Evolutionary conservation across 1,140 invertebrate genomes (phyloP).

Genomic region (Drosophila lacteicornis): DNA sequence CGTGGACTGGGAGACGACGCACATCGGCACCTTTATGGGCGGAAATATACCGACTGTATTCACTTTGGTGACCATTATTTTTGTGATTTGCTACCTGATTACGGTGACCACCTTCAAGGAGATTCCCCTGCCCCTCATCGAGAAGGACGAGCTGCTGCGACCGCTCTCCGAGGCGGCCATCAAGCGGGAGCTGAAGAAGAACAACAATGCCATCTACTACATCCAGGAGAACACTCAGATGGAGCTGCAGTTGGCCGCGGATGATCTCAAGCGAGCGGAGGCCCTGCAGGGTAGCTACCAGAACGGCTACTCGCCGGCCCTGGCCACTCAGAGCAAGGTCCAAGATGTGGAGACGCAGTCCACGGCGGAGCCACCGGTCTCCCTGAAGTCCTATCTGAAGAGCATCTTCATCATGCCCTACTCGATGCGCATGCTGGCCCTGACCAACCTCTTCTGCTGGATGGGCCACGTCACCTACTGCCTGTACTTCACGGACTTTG

Average conservation of each 20-base stretch:
- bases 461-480: slow-evolving; percentile 95
- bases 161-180: slow-evolving; percentile 81
- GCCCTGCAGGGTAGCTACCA: slow-evolving; percentile 63
- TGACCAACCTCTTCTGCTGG: slow-evolving; percentile 94
- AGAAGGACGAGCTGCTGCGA: slow-evolving; percentile 76
- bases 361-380: slow-evolving; percentile 71
- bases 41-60: slow-evolving; percentile 92
- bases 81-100: slow-evolving; percentile 88
- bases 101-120: slow-evolving; percentile 91
- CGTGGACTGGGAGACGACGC: slow-evolving; percentile 91
- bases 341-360: slow-evolving; percentile 41
- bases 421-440: slow-evolving; percentile 90
- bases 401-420: slow-evolving; percentile 92
- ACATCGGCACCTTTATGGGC: slow-evolving; percentile 88
- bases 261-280: slow-evolving; percentile 47
- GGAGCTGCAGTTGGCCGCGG: slow-evolving; percentile 54
- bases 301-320: slow-evolving; percentile 46
- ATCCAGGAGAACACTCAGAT: slow-evolving; percentile 70
- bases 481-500: slow-evolving; percentile 95
- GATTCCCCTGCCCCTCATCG: slow-evolving; percentile 88
- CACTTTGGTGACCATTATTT: slow-evolving; percentile 89
- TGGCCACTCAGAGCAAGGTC: slow-evolving; percentile 16
- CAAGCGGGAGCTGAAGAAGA: slow-evolving; percentile 84
- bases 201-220: slow-evolving; percentile 72
- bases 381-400: slow-evolving; percentile 88